Evolutionary conservation across 2,888 invertebrate genomes (phyloP).

Genomic region (Sphaeridia pumilis): DNA sequence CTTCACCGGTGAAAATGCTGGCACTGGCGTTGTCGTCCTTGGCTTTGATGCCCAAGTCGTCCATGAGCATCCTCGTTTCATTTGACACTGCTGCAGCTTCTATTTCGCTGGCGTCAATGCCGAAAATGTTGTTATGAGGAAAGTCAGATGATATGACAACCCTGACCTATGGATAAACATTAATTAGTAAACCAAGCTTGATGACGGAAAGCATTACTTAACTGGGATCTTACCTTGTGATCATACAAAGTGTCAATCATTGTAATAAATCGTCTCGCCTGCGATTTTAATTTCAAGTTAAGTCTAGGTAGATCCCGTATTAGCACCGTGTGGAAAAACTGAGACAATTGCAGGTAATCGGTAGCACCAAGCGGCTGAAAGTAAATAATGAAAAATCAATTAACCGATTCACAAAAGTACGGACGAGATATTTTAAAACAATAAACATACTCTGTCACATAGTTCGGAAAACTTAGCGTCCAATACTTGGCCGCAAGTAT

Average conservation of each 20-base stretch:
- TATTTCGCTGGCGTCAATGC: slow-evolving; percentile 36
- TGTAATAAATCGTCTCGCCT: slow-evolving; percentile 87
- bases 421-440: too few relatives aligned
- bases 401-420: too few relatives aligned
- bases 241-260: slow-evolving; percentile 95
- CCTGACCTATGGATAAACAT: slow-evolving; percentile 46
- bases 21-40: slow-evolving; percentile 60
- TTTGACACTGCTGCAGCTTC: slow-evolving; percentile 50
- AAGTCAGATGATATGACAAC: slow-evolving; percentile 74
- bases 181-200: too few relatives aligned
- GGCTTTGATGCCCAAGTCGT: slow-evolving; percentile 76
- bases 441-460: slow-evolving; percentile 67
- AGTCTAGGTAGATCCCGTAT: slow-evolving; percentile 79
- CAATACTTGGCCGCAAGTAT: slow-evolving; percentile 82
- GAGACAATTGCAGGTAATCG: slow-evolving; percentile 85
- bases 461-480: slow-evolving; percentile 81
- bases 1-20: slow-evolving; percentile 92
- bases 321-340: slow-evolving; percentile 89
- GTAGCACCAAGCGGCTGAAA: slow-evolving; percentile 78
- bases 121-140: slow-evolving; percentile 63
- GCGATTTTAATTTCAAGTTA: slow-evolving; percentile 65
- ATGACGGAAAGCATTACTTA: too few relatives aligned
- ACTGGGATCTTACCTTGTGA: slow-evolving; percentile 53
- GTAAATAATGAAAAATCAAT: slow-evolving; percentile 12
- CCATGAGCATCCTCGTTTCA: slow-evolving; percentile 80